Percentiles rank a stretch among this genome's conserved stretches.
These are phyloP conservation scores for Spatula clypeata DNA, from an alignment of 2,797 vertebrate species.

Conservation along the genomic window DNA sequence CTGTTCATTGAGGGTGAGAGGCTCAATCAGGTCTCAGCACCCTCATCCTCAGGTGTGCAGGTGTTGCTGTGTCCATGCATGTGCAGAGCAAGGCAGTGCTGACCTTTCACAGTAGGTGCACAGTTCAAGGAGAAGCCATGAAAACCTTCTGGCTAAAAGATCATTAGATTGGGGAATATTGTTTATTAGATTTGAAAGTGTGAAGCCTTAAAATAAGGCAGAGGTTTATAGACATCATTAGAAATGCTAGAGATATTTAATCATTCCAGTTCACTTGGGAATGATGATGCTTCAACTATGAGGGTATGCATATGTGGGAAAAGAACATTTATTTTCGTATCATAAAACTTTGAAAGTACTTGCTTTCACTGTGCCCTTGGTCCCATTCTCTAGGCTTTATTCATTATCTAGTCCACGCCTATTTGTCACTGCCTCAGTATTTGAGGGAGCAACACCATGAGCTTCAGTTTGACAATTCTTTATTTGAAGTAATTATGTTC, in stretches of 20 bases:
- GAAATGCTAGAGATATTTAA: background rate
- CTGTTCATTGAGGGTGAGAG: background rate
- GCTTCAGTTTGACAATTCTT: background rate
- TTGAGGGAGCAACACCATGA: background rate
- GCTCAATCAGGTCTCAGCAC: background rate
- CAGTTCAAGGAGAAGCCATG: background rate
- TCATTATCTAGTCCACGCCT: background rate
- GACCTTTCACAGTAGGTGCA: background rate
- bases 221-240: background rate
- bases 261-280: background rate
- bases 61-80: background rate
- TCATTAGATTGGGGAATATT: too few relatives aligned
- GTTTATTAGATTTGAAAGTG: background rate
- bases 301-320: background rate
- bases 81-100: background rate
- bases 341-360: background rate
- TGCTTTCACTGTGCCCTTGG: background rate
- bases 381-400: background rate
- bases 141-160: background rate
- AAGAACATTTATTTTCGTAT: background rate
- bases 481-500: background rate
- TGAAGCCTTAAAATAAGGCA: background rate
- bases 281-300: background rate
- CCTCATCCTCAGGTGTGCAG: background rate
- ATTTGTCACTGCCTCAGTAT: accelerated